Conservation (phyloP, 2,888 invertebrate genomes). For the Agonopterix heracliana region DNA sequence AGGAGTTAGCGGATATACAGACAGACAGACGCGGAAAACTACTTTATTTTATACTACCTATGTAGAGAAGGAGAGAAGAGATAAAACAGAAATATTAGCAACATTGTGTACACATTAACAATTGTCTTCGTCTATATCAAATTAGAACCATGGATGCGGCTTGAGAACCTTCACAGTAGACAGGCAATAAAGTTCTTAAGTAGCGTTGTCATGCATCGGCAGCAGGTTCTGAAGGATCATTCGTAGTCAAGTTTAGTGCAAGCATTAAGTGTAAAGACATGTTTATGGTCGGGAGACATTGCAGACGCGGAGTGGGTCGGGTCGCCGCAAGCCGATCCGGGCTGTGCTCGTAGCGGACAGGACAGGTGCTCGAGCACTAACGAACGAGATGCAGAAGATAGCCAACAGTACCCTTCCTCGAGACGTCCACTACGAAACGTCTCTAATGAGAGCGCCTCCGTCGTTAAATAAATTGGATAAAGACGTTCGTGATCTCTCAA, state of each 20-base stretch:
- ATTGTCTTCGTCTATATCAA: neutral
- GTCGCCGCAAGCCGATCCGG: neutral
- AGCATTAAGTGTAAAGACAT: conserved; percentile 23
- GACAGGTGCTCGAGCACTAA: conserved; percentile 27
- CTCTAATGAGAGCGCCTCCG: conserved; percentile 69
- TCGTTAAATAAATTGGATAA: conserved; percentile 77
- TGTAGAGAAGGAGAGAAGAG: no score
- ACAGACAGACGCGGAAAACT: no score
- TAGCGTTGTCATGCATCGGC: neutral
- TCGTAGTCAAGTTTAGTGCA: conserved; percentile 21
- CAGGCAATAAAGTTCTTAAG: neutral
- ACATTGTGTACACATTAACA: no score
- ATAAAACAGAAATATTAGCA: no score
- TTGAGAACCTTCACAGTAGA: neutral
- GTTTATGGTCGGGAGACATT: conserved; percentile 35
- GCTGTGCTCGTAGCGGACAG: neutral
- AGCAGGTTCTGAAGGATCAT: conserved; percentile 12
- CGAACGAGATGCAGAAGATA: conserved; percentile 50
- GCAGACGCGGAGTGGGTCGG: conserved; percentile 18
- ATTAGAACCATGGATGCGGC: neutral
- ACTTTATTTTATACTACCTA: no score
- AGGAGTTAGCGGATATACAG: no score
- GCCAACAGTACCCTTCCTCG: conserved; percentile 34
- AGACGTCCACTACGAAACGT: conserved; percentile 51
- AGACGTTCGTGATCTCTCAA: conserved; percentile 74